Evolutionary conservation across 2,113 vertebrate species (phyloP).

Genomic region (Aplodontia rufa): DNA sequence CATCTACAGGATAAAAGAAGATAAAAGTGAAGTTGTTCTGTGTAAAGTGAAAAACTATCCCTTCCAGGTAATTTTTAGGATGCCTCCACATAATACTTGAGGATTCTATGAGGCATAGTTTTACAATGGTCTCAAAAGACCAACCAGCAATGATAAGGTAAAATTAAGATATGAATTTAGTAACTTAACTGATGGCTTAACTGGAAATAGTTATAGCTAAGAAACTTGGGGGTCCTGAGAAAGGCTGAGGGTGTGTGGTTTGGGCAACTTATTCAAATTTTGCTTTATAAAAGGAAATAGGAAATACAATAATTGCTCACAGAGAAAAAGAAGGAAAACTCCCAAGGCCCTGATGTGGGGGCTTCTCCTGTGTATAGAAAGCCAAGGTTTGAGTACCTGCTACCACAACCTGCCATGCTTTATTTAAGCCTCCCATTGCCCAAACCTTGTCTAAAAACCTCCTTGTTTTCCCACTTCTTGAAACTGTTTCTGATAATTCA

Average conservation of each 20-base stretch:
- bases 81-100: not conserved
- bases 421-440: not conserved
- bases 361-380: not conserved
- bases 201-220: not conserved
- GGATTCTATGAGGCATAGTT: not conserved
- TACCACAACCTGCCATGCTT: not conserved
- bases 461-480: not conserved
- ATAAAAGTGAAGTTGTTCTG: not conserved
- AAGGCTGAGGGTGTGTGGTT: not conserved
- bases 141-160: not conserved
- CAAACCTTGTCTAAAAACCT: not conserved
- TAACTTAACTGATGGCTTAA: not conserved
- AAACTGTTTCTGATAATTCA: constrained; percentile 28
- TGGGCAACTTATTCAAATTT: not conserved
- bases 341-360: not conserved
- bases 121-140: not conserved
- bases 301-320: not conserved
- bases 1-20: not conserved
- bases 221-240: not conserved
- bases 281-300: not conserved
- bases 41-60: not conserved
- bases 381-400: not conserved
- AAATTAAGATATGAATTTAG: constrained; percentile 11
- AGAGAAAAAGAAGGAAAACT: not conserved
- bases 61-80: not conserved